Evolutionary conservation across 2,113 vertebrate species (phyloP).

Genomic region (Mionectes macconnelli): DNA sequence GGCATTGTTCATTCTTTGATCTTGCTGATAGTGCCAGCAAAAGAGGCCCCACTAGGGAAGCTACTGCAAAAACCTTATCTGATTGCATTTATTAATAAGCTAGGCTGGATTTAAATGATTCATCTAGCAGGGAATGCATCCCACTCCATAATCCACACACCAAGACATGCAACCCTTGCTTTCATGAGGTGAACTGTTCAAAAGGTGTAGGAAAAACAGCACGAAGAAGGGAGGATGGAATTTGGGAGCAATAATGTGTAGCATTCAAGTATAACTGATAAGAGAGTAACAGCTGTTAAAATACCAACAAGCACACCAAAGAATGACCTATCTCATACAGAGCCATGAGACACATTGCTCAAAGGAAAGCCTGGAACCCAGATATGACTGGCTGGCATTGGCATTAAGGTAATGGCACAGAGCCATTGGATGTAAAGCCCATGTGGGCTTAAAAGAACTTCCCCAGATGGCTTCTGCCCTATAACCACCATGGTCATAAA

Average conservation of each 20-base stretch:
- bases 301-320: background rate
- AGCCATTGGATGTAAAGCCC: slow-evolving; percentile 5
- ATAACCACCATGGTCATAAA: background rate
- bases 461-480: slow-evolving; percentile 38
- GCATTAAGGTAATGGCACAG: background rate
- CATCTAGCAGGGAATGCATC: slow-evolving; percentile 7
- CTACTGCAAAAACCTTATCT: slow-evolving; percentile 30
- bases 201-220: background rate
- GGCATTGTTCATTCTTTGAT: slow-evolving; percentile 20
- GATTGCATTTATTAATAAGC: slow-evolving; percentile 32
- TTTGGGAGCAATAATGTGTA: background rate
- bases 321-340: background rate
- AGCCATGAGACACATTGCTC: background rate
- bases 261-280: background rate
- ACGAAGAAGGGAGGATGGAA: background rate
- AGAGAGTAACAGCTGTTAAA: background rate
- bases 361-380: slow-evolving; percentile 6
- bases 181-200: background rate
- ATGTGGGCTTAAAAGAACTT: slow-evolving; percentile 1
- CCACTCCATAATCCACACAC: background rate
- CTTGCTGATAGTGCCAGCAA: background rate
- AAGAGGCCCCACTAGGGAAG: background rate
- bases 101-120: slow-evolving; percentile 3
- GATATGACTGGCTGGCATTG: background rate
- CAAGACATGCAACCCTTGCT: background rate